Evolutionary conservation across 2,113 vertebrate species (phyloP).

Genomic region (Siphamia tubifer): DNA sequence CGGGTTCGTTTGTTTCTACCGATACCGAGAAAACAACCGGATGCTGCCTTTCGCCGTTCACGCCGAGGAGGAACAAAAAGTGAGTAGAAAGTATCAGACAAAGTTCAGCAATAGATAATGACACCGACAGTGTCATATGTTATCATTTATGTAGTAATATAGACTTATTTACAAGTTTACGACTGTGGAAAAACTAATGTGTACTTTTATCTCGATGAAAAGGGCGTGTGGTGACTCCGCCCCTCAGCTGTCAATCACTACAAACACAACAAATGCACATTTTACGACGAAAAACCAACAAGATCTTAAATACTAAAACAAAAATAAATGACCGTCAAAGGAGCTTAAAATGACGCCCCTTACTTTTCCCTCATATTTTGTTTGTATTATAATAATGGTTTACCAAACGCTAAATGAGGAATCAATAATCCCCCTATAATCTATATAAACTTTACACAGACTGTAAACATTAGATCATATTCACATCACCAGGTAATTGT

Average conservation of each 20-base stretch:
- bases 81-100: slow-evolving; percentile 24
- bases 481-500: too few species aligned
- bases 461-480: too few species aligned
- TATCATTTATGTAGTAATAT: neutral
- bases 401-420: too few species aligned
- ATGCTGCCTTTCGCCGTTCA: slow-evolving; percentile 44
- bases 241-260: neutral
- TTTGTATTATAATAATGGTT: too few species aligned
- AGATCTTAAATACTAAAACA: too few species aligned
- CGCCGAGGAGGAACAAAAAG: slow-evolving; percentile 52
- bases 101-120: neutral
- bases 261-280: too few species aligned
- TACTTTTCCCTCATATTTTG: too few species aligned
- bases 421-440: too few species aligned
- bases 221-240: neutral
- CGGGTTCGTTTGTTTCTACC: slow-evolving; percentile 38
- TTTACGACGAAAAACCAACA: too few species aligned
- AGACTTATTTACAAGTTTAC: neutral
- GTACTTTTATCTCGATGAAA: neutral
- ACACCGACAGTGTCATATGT: accelerated
- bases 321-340: too few species aligned
- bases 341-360: too few species aligned
- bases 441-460: too few species aligned
- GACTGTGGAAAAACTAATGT: neutral
- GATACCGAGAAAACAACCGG: neutral